A percentile compares a stretch with the other conserved stretches of the same genome.
Conservation (phyloP, 2,888 invertebrate species). For the Apantesis nais region DNA sequence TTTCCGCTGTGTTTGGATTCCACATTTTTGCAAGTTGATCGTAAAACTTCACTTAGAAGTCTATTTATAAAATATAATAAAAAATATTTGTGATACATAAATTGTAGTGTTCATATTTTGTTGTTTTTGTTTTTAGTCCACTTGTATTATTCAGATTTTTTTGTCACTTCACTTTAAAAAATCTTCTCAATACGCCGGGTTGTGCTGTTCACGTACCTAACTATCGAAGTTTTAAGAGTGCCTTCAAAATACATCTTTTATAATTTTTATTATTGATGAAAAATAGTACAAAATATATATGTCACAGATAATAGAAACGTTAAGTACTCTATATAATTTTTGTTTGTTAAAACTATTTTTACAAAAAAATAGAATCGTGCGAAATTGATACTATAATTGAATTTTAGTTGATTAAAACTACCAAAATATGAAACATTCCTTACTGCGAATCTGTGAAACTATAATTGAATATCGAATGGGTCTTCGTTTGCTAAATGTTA, state of each 20-base stretch:
- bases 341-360: not conserved
- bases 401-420: not conserved
- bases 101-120: conserved; percentile 9
- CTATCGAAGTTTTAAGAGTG: not conserved
- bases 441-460: not conserved
- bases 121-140: not conserved
- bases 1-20: conserved; percentile 79
- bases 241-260: not conserved
- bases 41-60: conserved; percentile 12
- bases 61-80: not conserved
- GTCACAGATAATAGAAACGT: not conserved
- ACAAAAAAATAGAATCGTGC: not conserved
- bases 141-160: not conserved
- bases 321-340: not conserved
- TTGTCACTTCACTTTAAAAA: not conserved
- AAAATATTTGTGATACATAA: not conserved
- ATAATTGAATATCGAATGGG: not conserved
- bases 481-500: not conserved
- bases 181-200: not conserved
- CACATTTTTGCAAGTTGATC: conserved; percentile 65
- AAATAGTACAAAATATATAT: not conserved
- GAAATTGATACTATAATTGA: not conserved
- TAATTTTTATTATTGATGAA: no score
- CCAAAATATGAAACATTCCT: not conserved
- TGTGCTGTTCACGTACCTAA: not conserved